Conservation (phyloP, 2,113 vertebrate species). For the Cephalopholis sonnerati region DNA sequence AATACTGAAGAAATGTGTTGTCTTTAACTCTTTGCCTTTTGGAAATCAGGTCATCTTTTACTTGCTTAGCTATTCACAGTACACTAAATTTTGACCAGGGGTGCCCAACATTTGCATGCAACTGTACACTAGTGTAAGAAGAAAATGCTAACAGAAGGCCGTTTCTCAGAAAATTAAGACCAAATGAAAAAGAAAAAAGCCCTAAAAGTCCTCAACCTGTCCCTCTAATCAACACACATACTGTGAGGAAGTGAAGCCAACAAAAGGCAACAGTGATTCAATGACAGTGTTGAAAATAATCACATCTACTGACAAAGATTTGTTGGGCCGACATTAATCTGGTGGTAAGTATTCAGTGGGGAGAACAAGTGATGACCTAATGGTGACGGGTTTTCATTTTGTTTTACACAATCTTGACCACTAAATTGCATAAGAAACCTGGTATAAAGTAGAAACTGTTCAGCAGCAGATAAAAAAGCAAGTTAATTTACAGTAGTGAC, state of each 20-base stretch:
- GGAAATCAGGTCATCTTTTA: too few relatives aligned
- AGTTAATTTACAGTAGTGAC: slow-evolving; percentile 88
- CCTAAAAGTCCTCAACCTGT: slow-evolving; percentile 29
- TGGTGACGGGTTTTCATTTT: slow-evolving; percentile 72
- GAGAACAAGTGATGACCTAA: slow-evolving; percentile 68
- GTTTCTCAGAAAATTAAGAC: slow-evolving; percentile 40
- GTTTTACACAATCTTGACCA: slow-evolving; percentile 81
- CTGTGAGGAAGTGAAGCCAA: slow-evolving; percentile 59
- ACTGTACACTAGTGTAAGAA: not conserved
- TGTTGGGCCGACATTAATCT: slow-evolving; percentile 59
- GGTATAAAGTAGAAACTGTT: slow-evolving; percentile 88
- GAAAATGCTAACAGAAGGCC: slow-evolving; percentile 47
- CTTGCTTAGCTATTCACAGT: too few relatives aligned
- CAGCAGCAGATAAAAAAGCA: slow-evolving; percentile 88
- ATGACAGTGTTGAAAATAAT: slow-evolving; percentile 62
- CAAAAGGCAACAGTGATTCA: slow-evolving; percentile 78
- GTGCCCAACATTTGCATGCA: too few relatives aligned
- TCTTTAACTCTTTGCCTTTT: too few relatives aligned
- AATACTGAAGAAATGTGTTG: too few relatives aligned
- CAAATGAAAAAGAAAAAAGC: slow-evolving; percentile 1
- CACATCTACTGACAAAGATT: slow-evolving; percentile 50
- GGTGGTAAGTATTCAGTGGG: slow-evolving; percentile 48
- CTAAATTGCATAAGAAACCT: slow-evolving; percentile 88
- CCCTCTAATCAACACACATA: slow-evolving; percentile 47
- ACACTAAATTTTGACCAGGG: too few relatives aligned